Evolutionary conservation across 2,113 vertebrate species (phyloP), one percentile per base, ranked within the genome.

Genomic region (Trogon melanurus): DNA sequence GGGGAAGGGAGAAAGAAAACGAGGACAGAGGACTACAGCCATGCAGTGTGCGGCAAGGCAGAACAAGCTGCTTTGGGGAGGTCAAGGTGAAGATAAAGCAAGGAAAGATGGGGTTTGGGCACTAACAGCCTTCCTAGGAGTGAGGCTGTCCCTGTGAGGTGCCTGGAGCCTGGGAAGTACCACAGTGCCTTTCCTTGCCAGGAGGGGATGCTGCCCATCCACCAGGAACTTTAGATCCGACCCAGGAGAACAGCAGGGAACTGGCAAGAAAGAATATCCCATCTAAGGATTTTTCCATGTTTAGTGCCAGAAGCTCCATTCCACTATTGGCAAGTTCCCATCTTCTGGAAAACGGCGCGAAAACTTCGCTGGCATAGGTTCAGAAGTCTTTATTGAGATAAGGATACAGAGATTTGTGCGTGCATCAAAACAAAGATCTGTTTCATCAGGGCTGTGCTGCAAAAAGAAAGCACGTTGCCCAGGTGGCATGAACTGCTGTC

Each of bases 351-450:
- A 92, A 90, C n/a, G 92, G 83, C 10, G 6, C 3, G 1, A 67
- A 90, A 93, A 91, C 65, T 61, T 66, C 70, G 50, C 74, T 84
- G 56, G 72, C 72, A 6, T 79, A 6, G 27, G 56, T 95, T 88
- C 75, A 91, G 57, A 92, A 70, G 66, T 85, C 73, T 97, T 97
- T 96, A 94, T 89, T 96, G 85, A 66, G 85, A 88, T 95, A 95
- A 91, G 51, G 41, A 81, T 95, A 91, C 86, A 86, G 84, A 94
- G 44, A 54, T 66, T 50, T 80, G 48, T 73, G 76, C 15, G 53
- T 86, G 78, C 66, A 72, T 76, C 48, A 72, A 87, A 92, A 83
- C 56, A 94, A 85, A 84, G 67, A 79, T 67, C 79, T 26, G 27
- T 61, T 96, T 92, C 51, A 65, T 56, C 44, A 76, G 67, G 69